phyloP scores from a whole-genome alignment of 2,113 vertebrate species.

The Aspidoscelis tigris region DNA sequence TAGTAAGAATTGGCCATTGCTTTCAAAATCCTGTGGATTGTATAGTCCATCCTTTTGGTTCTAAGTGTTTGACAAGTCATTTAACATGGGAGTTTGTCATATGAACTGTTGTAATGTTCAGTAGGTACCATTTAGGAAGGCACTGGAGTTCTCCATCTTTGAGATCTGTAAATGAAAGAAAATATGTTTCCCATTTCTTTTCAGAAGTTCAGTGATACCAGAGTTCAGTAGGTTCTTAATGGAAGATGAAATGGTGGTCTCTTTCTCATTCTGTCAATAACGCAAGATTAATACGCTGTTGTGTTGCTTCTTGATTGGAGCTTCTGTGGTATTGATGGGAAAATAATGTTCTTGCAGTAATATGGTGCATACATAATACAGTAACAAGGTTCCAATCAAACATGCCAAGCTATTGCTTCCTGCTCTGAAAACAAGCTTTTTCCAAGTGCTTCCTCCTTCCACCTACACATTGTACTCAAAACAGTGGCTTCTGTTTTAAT shows the following conservation, averaged over 20 bases:
- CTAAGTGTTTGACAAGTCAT: neutral
- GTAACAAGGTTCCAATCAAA: neutral
- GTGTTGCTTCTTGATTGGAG: neutral
- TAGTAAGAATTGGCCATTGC: neutral
- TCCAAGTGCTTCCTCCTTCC: neutral
- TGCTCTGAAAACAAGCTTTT: neutral
- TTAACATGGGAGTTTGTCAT: neutral
- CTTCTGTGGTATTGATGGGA: constrained; percentile 28
- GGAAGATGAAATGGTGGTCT: neutral
- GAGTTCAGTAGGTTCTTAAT: constrained; percentile 10
- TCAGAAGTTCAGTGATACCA: neutral
- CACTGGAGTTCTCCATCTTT: neutral
- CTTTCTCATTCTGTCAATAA: neutral
- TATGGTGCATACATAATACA: neutral
- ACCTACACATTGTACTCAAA: neutral
- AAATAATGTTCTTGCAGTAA: constrained; percentile 24
- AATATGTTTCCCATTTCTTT: neutral
- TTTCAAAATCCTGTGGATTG: neutral
- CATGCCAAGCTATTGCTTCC: neutral
- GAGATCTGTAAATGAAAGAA: neutral
- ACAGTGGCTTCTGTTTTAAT: neutral
- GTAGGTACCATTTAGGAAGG: neutral
- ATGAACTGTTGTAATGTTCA: neutral
- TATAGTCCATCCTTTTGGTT: neutral
- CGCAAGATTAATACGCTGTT: constrained; percentile 25